These are phyloP conservation scores for Chironomus striatipennis DNA, from an alignment of 1,140 invertebrate species.

Conservation along the genomic window DNA sequence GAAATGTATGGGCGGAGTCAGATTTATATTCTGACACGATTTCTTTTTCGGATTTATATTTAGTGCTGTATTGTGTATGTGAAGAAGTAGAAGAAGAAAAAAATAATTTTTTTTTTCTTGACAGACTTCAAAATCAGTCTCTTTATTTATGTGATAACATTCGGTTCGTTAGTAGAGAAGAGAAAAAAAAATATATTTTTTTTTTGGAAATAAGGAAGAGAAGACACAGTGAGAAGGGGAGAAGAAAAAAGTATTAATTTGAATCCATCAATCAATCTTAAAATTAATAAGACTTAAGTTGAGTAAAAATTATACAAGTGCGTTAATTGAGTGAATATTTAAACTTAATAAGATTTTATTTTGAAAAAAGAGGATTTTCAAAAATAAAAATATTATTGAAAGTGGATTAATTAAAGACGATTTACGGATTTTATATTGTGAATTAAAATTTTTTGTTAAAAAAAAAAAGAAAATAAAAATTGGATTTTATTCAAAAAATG, in stretches of 20 bases:
- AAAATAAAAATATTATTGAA: no score
- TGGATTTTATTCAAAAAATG: no score
- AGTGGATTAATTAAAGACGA: no score
- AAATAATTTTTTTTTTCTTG: not conserved
- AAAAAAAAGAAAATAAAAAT: not conserved
- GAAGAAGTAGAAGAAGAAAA: not conserved
- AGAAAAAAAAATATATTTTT: no score
- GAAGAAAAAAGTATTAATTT: not conserved
- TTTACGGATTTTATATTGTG: no score
- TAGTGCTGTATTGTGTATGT: not conserved
- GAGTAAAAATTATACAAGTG: not conserved
- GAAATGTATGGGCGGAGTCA: not conserved
- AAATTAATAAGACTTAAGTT: slow-evolving; percentile 17
- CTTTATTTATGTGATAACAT: slow-evolving; percentile 14
- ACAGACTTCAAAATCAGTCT: slow-evolving; percentile 15
- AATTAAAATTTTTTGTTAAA: not conserved
- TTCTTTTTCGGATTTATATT: not conserved
- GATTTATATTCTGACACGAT: not conserved
- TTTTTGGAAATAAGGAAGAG: no score
- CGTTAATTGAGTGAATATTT: not conserved
- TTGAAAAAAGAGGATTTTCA: no score
- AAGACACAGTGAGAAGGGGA: not conserved
- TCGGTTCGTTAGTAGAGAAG: not conserved
- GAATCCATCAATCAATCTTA: slow-evolving; percentile 9
- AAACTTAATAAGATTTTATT: not conserved